Percentiles rank a stretch among this genome's conserved stretches.
Evolutionary conservation across 2,113 vertebrate species (phyloP).

Genomic region (Triplophysa siluroides): DNA sequence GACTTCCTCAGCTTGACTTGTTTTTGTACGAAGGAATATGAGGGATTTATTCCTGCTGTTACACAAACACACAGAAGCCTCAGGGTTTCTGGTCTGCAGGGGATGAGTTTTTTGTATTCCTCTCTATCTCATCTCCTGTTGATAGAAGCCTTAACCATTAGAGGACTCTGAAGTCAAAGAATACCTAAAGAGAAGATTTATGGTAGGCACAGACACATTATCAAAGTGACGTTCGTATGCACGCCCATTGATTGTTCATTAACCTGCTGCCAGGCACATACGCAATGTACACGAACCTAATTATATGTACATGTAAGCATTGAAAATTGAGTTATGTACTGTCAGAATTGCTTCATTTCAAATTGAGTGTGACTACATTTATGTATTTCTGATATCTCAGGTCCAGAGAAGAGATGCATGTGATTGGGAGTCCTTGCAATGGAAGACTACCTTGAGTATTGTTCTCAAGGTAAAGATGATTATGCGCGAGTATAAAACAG

Average conservation of each 20-base stretch:
- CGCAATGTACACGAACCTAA: neutral
- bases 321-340: neutral
- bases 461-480: constrained; percentile 65
- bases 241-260: constrained; percentile 8
- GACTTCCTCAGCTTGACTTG: constrained; percentile 46
- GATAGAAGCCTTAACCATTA: constrained; percentile 1
- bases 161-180: neutral
- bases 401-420: neutral
- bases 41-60: constrained; percentile 29
- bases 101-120: neutral
- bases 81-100: constrained; percentile 20
- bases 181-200: neutral
- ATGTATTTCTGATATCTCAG: neutral
- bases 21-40: constrained; percentile 43
- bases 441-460: neutral
- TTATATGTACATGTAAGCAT: neutral
- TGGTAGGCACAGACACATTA: neutral
- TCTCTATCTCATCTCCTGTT: constrained; percentile 29
- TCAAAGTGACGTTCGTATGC: neutral
- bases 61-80: constrained; percentile 37
- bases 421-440: neutral
- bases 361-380: neutral
- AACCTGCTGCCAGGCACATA: constrained; percentile 3
- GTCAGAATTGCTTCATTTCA: neutral
- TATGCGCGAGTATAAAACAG: constrained; percentile 65